Evolutionary conservation across 2,888 invertebrate genomes (phyloP).

Genomic region (Automeris io): DNA sequence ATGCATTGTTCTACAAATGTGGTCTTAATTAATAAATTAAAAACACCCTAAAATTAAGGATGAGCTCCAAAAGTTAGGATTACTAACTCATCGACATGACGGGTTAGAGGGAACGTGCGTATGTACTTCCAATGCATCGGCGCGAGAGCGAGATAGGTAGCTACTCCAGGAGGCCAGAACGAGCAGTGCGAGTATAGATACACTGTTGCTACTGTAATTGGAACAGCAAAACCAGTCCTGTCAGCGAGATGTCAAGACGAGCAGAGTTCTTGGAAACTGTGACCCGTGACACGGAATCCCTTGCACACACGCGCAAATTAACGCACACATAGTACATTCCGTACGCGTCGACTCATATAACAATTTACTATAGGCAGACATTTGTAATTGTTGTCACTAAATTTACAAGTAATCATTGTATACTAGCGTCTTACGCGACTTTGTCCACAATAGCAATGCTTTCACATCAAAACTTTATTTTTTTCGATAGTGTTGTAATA

Average conservation of each 20-base stretch:
- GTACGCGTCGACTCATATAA: conserved; percentile 1
- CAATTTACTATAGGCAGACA: too few species aligned
- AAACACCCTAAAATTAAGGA: too few species aligned
- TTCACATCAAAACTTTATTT: too few species aligned
- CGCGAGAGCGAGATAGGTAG: conserved; percentile 33
- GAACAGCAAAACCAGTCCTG: conserved; percentile 74
- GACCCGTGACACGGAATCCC: conserved; percentile 77
- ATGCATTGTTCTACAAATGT: too few species aligned
- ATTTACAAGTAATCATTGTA: too few species aligned
- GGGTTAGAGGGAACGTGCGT: conserved; percentile 68
- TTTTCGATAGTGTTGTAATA: too few species aligned
- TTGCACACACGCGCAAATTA: conserved; percentile 51
- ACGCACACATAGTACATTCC: conserved; percentile 19
- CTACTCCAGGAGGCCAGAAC: conserved; percentile 21
- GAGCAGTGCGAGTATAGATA: conserved; percentile 45
- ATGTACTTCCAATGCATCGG: conserved; percentile 63
- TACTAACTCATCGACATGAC: too few species aligned
- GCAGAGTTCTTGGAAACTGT: conserved; percentile 73
- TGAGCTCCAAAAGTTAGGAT: too few species aligned
- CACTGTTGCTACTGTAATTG: conserved; percentile 61
- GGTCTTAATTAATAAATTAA: too few species aligned
- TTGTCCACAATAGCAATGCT: background rate
- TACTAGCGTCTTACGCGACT: too few species aligned
- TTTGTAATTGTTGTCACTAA: too few species aligned
- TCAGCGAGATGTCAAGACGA: conserved; percentile 75